phyloP scores from a whole-genome alignment of 2,888 invertebrate species.

The Sesia apiformis region DNA sequence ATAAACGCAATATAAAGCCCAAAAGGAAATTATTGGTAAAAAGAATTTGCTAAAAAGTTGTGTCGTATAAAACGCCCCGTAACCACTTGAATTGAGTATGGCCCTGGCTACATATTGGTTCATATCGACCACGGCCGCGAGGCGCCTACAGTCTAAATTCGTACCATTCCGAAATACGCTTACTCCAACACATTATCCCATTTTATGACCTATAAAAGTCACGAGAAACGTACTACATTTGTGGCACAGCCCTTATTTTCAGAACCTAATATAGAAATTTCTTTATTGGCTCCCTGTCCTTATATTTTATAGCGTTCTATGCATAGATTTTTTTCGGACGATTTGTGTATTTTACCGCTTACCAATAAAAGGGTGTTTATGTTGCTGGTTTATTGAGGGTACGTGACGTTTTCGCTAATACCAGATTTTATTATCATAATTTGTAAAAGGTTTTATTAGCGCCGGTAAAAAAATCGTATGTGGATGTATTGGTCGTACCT shows the following conservation, averaged over 20 bases:
- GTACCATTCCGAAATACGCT: conserved; percentile 70
- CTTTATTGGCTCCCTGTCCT: conserved; percentile 56
- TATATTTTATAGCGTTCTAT: conserved; percentile 54
- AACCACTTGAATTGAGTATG: conserved; percentile 26
- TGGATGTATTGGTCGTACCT: no score
- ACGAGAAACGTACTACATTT: conserved; percentile 64
- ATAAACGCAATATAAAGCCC: no score
- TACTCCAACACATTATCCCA: conserved; percentile 68
- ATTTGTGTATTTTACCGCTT: conserved; percentile 55
- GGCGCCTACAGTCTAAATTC: conserved; percentile 64
- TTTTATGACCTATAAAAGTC: conserved; percentile 74
- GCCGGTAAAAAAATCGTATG: not conserved
- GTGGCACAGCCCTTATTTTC: conserved; percentile 65
- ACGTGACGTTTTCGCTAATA: conserved; percentile 58
- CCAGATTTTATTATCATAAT: conserved; percentile 49
- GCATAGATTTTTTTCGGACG: conserved; percentile 57
- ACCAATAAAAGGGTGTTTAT: conserved; percentile 58
- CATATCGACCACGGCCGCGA: conserved; percentile 38
- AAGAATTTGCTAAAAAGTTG: no score
- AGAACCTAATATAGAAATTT: conserved; percentile 61
- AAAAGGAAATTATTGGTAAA: no score
- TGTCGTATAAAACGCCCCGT: conserved; percentile 11
- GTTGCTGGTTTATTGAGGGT: conserved; percentile 46
- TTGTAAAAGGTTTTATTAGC: conserved; percentile 38
- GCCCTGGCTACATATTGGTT: conserved; percentile 39